phyloP scores from a whole-genome alignment of 2,888 invertebrate species.

The Rhamnusium bicolor region DNA sequence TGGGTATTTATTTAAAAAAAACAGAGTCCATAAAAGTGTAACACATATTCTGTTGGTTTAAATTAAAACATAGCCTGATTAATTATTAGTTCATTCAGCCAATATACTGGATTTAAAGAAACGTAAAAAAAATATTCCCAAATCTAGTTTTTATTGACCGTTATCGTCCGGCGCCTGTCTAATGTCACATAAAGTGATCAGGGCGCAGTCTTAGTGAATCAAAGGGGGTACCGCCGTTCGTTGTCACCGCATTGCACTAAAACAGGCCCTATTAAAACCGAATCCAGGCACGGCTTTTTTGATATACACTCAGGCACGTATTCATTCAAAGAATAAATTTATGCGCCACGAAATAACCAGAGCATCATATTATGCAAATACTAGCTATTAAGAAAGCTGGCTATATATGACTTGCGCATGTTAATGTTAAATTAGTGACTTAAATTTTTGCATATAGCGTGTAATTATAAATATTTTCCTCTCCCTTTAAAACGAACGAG shows the following conservation, averaged over 20 bases:
- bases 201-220: slow-evolving; percentile 46
- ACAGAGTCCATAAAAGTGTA: too few relatives aligned
- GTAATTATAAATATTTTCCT: not conserved
- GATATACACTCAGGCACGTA: slow-evolving; percentile 3
- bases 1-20: too few relatives aligned
- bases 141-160: slow-evolving; percentile 36
- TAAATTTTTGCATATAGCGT: not conserved
- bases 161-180: slow-evolving; percentile 59
- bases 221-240: slow-evolving; percentile 47
- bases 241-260: slow-evolving; percentile 45
- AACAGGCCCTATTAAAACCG: slow-evolving; percentile 50
- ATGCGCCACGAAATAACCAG: not conserved
- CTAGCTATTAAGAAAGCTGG: not conserved
- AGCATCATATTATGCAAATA: not conserved
- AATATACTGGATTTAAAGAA: not conserved
- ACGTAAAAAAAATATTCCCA: slow-evolving; percentile 25
- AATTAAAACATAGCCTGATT: not conserved
- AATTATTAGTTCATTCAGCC: not conserved
- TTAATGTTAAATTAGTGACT: not conserved
- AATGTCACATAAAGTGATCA: slow-evolving; percentile 56
- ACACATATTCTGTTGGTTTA: not conserved
- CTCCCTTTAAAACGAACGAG: too few relatives aligned
- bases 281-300: slow-evolving; percentile 27
- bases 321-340: slow-evolving; percentile 10
- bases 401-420: not conserved